Percentiles rank a stretch among this genome's conserved stretches.
Evolutionary conservation across 2,797 vertebrate species (phyloP).

Genomic region (Melanogrammus aeglefinus): DNA sequence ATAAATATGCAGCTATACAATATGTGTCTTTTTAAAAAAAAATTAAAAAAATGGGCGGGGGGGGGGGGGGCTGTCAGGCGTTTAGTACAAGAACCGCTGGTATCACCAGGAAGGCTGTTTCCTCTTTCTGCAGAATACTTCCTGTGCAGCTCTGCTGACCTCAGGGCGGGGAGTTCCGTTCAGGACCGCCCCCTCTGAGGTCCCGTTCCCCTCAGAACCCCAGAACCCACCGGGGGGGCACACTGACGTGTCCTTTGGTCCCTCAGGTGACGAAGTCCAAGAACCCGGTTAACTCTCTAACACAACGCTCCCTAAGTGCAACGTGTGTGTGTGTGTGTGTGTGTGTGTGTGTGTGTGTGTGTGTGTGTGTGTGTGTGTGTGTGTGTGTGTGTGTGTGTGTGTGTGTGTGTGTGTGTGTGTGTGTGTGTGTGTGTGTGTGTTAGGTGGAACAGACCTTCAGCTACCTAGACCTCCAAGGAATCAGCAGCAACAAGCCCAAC

Average conservation of each 20-base stretch:
- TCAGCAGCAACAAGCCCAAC: slow-evolving; percentile 82
- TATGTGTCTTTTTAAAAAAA: too few species aligned
- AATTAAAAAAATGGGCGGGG: too few species aligned
- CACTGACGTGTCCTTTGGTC: too few species aligned
- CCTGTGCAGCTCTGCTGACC: not conserved
- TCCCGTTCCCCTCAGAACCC: too few species aligned
- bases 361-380: not conserved
- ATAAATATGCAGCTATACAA: too few species aligned
- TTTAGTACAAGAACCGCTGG: too few species aligned
- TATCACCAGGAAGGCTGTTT: slow-evolving; percentile 13
- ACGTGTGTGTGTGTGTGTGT: slow-evolving; percentile 33
- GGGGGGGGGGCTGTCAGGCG: too few species aligned
- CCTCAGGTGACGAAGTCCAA: too few species aligned
- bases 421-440: not conserved
- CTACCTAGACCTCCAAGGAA: slow-evolving; percentile 88
- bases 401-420: not conserved
- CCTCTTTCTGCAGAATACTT: slow-evolving; percentile 43
- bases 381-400: not conserved
- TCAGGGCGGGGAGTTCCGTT: too few species aligned
- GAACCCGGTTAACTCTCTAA: too few species aligned
- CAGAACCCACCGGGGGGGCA: too few species aligned
- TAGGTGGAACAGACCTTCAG: slow-evolving; percentile 91
- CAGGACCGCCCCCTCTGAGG: too few species aligned
- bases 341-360: slow-evolving; percentile 10
- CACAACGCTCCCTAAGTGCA: slow-evolving; percentile 33